Conservation (phyloP, 2,888 invertebrate species). For the Microplitis manilae region DNA sequence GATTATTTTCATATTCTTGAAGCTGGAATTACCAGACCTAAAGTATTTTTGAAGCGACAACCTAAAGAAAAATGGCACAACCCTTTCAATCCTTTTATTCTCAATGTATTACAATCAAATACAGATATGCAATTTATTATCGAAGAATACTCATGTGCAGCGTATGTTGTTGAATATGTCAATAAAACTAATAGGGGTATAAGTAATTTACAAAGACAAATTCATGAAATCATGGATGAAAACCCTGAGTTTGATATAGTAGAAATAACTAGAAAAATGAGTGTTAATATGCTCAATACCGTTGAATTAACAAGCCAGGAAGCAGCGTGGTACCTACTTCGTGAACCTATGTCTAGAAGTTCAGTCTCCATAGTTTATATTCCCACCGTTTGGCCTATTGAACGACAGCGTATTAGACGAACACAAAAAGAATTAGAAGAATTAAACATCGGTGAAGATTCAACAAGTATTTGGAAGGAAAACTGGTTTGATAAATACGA, state of each 20-base stretch:
- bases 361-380: conserved; percentile 48
- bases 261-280: conserved; percentile 53
- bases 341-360: conserved; percentile 30
- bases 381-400: conserved; percentile 61
- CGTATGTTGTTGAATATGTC: conserved; percentile 53
- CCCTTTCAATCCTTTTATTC: conserved; percentile 51
- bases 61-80: conserved; percentile 48
- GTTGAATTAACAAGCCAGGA: conserved; percentile 34
- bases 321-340: conserved; percentile 29
- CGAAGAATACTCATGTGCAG: conserved; percentile 48
- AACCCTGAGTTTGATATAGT: conserved; percentile 64
- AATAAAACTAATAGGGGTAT: conserved; percentile 54
- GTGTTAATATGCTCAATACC: conserved; percentile 26
- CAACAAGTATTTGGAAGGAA: conserved; percentile 67
- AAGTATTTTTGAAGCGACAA: conserved; percentile 47
- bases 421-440: conserved; percentile 56
- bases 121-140: conserved; percentile 49
- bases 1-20: conserved; percentile 53
- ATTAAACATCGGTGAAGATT: conserved; percentile 55
- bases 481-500: conserved; percentile 69
- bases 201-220: conserved; percentile 52
- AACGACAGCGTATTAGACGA: conserved; percentile 64
- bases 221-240: conserved; percentile 52
- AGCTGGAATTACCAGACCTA: conserved; percentile 48
- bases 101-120: conserved; percentile 47